Base-by-base conservation (phyloP, 2,888 invertebrate species). In the Agrotis exclamationis region DNA sequence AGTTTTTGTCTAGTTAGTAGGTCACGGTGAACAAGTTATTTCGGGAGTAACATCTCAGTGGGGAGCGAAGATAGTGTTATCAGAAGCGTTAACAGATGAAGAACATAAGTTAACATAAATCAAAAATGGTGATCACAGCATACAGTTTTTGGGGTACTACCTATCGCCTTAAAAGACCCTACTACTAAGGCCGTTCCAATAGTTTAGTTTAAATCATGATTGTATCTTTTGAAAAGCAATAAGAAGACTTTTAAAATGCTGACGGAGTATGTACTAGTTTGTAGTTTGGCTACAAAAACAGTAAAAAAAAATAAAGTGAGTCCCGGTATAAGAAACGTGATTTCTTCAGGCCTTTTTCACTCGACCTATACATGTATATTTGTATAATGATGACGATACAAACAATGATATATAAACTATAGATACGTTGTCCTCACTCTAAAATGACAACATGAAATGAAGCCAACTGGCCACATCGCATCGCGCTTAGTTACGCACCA, bases 1-100 rank as follows among this genome's bases (percentile, higher is more conserved):
- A 16, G 2, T 60, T 51, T 45, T 39, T 33, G 16, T 39, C 22
- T 72, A n/a, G 11, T 44, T 14, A 58, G 11, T 24, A 11, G 51
- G 76, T 76, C 51, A 76, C 53, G 47, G 22, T 54, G n/a, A 22
- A 39, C 11, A 1, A 53, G 28, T n/a, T 73, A 67, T 76, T 68
- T 73, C n/a, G n/a, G 58, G 69, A 59, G 53, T n/a, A 1, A 22
- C n/a, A 28, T 44, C 47, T 58, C 44, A 59, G 47, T 28, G 28
- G 24, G 60, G 47, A 39, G 28, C 53, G 1, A 7, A n/a, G 76
- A 76, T 68, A 73, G 53, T 11, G 18, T 14, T 67, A 48, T 64
- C 50, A 20, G 45, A 6, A 13, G 28, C 24, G 53, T 13, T 33
- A 68, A 67, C 76, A 67, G 50, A 57, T 57, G 47, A 18, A 5